Percentiles rank a stretch among this genome's conserved stretches.
Conservation (phyloP, 2,888 invertebrate species). For the Tenthredo scrophulariae region DNA sequence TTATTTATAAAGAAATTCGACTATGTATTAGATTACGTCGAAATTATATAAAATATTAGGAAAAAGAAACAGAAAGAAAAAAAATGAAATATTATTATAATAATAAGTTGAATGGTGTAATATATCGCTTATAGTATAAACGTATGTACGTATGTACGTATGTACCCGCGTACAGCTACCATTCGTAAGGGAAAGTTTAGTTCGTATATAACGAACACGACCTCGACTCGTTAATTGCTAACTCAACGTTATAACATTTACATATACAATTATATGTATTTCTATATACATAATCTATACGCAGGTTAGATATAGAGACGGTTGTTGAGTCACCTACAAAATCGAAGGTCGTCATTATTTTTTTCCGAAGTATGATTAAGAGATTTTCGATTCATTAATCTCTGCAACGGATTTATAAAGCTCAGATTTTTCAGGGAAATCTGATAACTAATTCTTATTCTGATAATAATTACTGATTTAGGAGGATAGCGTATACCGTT, state of each 20-base stretch:
- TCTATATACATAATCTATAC: background rate
- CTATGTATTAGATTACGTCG: too few species aligned
- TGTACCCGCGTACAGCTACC: background rate
- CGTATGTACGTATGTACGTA: too few species aligned
- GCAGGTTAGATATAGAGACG: background rate
- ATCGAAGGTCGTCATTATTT: conserved; percentile 2
- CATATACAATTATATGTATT: background rate
- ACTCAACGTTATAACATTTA: conserved; percentile 33
- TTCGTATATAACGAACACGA: background rate
- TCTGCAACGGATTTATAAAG: too few species aligned
- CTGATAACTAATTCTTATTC: background rate
- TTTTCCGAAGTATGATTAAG: background rate
- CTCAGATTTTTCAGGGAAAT: background rate
- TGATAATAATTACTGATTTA: background rate
- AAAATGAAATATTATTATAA: too few species aligned
- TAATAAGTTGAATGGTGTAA: background rate
- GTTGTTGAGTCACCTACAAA: background rate
- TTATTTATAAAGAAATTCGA: too few species aligned
- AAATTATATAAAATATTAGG: too few species aligned
- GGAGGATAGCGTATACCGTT: background rate
- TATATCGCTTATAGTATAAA: too few species aligned
- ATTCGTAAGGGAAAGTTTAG: conserved; percentile 1
- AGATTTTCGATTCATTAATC: background rate
- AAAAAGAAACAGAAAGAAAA: too few species aligned
- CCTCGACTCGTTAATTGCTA: conserved; percentile 43